Percentiles rank a stretch among this genome's conserved stretches.
Conservation (phyloP, 1,140 invertebrate genomes). For the Saccostrea echinata region DNA sequence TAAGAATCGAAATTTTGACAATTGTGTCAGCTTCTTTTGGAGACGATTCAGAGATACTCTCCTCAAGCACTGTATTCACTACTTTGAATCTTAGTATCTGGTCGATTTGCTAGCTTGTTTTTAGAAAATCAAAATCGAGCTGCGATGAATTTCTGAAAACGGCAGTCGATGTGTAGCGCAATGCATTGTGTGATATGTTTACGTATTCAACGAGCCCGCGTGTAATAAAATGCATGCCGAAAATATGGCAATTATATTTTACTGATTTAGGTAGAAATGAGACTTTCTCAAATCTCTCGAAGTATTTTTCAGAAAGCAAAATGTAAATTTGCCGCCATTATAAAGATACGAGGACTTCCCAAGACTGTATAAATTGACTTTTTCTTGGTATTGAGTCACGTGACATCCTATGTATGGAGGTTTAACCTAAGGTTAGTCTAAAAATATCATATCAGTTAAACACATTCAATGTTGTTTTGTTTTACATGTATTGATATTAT, state of each 20-base stretch:
- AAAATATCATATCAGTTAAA: no score
- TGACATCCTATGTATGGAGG: neutral
- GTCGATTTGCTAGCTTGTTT: neutral
- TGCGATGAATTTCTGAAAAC: neutral
- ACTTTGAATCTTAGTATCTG: neutral
- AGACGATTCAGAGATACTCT: neutral
- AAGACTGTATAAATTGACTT: neutral
- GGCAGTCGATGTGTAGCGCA: neutral
- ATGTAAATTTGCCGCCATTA: slow-evolving; percentile 15
- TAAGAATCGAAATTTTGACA: neutral
- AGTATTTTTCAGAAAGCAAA: slow-evolving; percentile 18
- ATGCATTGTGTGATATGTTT: slow-evolving; percentile 32
- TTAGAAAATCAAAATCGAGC: neutral
- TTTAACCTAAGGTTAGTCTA: no score
- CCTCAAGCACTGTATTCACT: neutral
- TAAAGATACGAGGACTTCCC: neutral
- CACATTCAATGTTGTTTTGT: no score
- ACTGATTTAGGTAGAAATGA: neutral
- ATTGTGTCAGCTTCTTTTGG: neutral
- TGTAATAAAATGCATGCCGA: neutral
- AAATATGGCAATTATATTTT: neutral
- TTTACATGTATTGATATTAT: no score
- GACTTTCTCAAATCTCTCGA: slow-evolving; percentile 3
- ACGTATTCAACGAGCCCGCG: neutral
- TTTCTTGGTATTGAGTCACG: slow-evolving; percentile 29